Base-by-base conservation (phyloP, 1,140 invertebrate species). In the Cyrtorhinus lividipennis region DNA sequence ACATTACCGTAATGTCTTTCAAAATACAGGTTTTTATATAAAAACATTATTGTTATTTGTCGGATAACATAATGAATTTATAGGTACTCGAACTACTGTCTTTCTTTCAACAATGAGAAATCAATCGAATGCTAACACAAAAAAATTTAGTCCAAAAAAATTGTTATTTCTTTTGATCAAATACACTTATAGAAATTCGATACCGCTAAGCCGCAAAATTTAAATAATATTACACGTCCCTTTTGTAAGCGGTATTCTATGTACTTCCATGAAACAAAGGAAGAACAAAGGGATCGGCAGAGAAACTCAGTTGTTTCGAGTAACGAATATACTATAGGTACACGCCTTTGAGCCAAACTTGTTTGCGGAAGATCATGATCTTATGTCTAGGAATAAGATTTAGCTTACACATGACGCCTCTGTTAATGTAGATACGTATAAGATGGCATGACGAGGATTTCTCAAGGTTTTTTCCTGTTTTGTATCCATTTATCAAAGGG, bases 341-440 rank as follows among this genome's bases (percentile, higher is more conserved):
- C 56, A 63, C 38, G 56, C 30, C 53, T 58, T 63, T 63, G 62
- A 63, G 62, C 62, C 56, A 63, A 63, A 63, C 56, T 24, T 63
- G 5, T 38, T 38, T 63, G 46, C 56, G 62, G 62, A 63, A 63
- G 62, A 63, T 63, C 62, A 58, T 57, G 26, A 56, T 56, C 48
- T 56, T 56, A 56, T 56, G 38, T 56, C 48, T 23, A 18, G 22
- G 48, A 56, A 20, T 56, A n/a, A 38, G 30, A 38, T 38, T 38
- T 38, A 38, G 30, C 30, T 38, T 38, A 38, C 5, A n/a, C n/a
- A 38, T 38, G 30, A 38, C 30, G 30, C 15, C 30, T 38, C 30
- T 38, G 30, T 38, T 8, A n/a, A n/a, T n/a, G n/a, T n/a, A 38
- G 30, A 15, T 38, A 38, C 30, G 30, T 38, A 38, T 38, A 38